Base-by-base conservation (phyloP, 2,888 invertebrate genomes). In the Phorcus lineatus region DNA sequence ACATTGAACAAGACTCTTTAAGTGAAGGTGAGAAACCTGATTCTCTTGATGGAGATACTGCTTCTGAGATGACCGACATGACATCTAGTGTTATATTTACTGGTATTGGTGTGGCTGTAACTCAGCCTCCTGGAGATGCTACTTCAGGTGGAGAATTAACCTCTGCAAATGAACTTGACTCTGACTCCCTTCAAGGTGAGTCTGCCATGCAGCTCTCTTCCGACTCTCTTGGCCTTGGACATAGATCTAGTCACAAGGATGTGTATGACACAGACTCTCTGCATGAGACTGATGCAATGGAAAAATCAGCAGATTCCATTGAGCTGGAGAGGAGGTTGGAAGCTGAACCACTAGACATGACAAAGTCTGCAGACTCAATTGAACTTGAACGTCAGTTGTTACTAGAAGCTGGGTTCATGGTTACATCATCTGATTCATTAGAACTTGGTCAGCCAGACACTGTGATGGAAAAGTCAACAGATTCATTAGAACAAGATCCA, bases 131-230 rank as follows among this genome's bases (percentile, higher is more conserved):
- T 66, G 88, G 87, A 31, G 86, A 84, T 80, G 89, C 88, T 82
- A 84, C 82, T 0, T 52, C 77, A 9, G 54, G 78, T 28, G 80
- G 77, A 16, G 82, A 84, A 53, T 81, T 80, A 24, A 84, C 77
- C 77, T 28, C 83, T 67, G 83, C 83, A 13, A 82, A 84, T 75
- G 90, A 89, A 47, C 83, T 87, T 81, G 91, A 91, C 82, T 86
- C 83, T 1, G 90, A 90, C 81, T 90, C 90, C 7, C 82, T 90
- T 19, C 88, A 87, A 77, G 86, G 89, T 81, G 81, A 89, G 82
- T 86, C 87, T 47, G 84, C 84, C 17, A 91, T 90, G 88, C 90
- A 89, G 74, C 85, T 90, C 77, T 91, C 91, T 13, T 86, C 89
- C 16, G 92, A 91, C 74, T 91, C 90, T 19, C 82, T 90, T 7